Conservation (phyloP, 2,113 vertebrate genomes). For the Salvator merianae region DNA sequence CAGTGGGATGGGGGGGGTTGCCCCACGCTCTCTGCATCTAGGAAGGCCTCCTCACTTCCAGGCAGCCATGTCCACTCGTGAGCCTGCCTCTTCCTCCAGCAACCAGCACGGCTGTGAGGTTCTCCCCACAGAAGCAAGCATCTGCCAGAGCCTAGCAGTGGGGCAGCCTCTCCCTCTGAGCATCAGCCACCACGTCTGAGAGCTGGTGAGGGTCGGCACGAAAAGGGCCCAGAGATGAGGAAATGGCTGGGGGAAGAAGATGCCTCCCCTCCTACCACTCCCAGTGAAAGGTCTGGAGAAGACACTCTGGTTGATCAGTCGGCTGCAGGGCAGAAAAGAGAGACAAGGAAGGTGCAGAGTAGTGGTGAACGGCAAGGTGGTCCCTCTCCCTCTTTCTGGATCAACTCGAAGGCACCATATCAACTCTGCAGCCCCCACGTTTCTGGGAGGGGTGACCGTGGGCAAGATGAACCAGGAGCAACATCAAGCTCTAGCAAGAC, state of each 20-base stretch:
- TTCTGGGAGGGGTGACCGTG: slow-evolving; percentile 38
- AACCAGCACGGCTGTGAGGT: not conserved
- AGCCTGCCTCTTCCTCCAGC: not conserved
- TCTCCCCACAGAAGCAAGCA: not conserved
- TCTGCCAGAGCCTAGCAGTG: not conserved
- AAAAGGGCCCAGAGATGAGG: not conserved
- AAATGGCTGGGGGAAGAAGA: not conserved
- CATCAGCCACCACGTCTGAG: not conserved
- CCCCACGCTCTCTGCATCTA: slow-evolving; percentile 2
- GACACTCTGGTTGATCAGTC: slow-evolving; percentile 54
- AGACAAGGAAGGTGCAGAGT: not conserved
- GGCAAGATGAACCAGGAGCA: slow-evolving; percentile 49
- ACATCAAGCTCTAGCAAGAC: slow-evolving; percentile 41
- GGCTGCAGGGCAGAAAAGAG: not conserved
- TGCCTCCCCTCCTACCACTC: not conserved
- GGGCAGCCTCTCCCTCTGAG: not conserved
- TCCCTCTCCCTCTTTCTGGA: slow-evolving; percentile 21
- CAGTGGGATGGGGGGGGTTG: not conserved
- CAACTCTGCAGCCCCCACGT: slow-evolving; percentile 49
- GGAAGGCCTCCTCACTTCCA: not conserved
- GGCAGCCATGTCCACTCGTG: not conserved
- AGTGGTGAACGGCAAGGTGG: slow-evolving; percentile 3
- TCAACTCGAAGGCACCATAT: slow-evolving; percentile 32
- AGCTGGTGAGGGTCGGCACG: not conserved
- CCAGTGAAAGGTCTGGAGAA: slow-evolving; percentile 29